phyloP scores from a whole-genome alignment of 2,888 invertebrate genomes.

The Pristionchus exspectatus region DNA sequence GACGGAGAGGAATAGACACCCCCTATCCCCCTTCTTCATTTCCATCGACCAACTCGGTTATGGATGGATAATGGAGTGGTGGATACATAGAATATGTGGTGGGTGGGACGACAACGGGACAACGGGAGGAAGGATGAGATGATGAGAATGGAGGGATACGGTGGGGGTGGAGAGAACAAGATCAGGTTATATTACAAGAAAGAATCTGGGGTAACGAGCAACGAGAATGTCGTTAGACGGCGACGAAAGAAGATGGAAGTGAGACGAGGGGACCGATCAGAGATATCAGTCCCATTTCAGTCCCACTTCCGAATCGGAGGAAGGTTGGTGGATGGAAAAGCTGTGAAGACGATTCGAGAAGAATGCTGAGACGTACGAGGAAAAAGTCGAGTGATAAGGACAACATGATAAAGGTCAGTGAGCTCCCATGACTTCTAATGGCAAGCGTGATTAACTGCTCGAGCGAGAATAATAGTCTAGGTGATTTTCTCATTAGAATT shows the following conservation, averaged over 20 bases:
- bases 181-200: constrained; percentile 6
- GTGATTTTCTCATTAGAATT: not conserved
- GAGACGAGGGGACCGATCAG: not conserved
- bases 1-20: not conserved
- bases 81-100: constrained; percentile 18
- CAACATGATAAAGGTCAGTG: constrained; percentile 37
- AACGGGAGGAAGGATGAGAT: not conserved
- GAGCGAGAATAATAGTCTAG: not conserved
- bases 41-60: constrained; percentile 28
- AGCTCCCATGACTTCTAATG: not conserved
- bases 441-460: not conserved
- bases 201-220: constrained; percentile 28
- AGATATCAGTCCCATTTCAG: not conserved
- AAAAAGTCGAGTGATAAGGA: constrained; percentile 25
- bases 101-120: not conserved
- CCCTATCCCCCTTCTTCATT: not conserved
- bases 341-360: not conserved
- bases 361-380: not conserved
- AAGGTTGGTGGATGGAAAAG: not conserved
- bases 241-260: constrained; percentile 1
- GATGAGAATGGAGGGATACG: not conserved
- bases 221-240: constrained; percentile 44
- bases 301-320: not conserved
- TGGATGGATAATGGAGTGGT: constrained; percentile 10
- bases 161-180: not conserved